phyloP scores from a whole-genome alignment of 2,113 vertebrate genomes.

The Oxygymnocypris stewartii region DNA sequence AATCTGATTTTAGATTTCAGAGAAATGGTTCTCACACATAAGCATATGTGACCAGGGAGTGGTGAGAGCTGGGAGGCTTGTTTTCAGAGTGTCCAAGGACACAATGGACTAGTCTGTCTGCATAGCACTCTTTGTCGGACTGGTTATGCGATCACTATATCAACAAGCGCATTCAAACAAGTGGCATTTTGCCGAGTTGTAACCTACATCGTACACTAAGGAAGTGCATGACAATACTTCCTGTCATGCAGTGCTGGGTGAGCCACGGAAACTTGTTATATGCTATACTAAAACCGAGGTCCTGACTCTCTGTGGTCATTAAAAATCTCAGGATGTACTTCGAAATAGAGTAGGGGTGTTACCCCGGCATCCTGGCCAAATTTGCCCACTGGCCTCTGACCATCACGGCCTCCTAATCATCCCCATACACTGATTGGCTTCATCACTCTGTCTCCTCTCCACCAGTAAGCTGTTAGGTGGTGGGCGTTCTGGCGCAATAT shows the following conservation, averaged over 20 bases:
- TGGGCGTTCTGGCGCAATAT: no score
- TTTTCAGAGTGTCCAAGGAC: not conserved
- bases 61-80: slow-evolving; percentile 1
- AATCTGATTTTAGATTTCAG: not conserved
- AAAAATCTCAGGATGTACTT: no score
- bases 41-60: slow-evolving; percentile 21
- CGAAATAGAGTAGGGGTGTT: no score
- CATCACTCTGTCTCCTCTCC: no score
- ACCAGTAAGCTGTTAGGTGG: no score
- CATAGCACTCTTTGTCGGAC: slow-evolving; percentile 35
- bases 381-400: no score
- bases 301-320: no score
- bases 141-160: slow-evolving; percentile 30
- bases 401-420: no score
- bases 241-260: not conserved
- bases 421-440: no score
- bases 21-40: not conserved
- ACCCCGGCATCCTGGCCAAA: no score
- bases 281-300: not conserved
- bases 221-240: not conserved
- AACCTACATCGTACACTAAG: not conserved
- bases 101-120: slow-evolving; percentile 50
- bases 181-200: not conserved
- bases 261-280: not conserved
- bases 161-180: slow-evolving; percentile 14